A percentile compares a stretch with the other conserved stretches of the same genome.
These are phyloP conservation scores for Desmodus rotundus DNA, from an alignment of 2,113 vertebrate genomes.

Conservation along the genomic window DNA sequence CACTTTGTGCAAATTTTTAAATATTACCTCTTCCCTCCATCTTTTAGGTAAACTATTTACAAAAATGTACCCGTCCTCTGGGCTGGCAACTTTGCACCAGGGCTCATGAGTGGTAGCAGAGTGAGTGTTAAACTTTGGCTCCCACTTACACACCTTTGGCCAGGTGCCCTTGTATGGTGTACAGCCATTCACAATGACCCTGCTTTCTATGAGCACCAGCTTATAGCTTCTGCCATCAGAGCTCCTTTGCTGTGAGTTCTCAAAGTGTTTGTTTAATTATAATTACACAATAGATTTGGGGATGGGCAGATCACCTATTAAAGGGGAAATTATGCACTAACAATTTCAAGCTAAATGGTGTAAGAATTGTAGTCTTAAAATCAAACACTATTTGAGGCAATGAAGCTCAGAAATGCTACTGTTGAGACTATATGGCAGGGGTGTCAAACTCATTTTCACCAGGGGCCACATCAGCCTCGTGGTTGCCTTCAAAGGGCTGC, in stretches of 20 bases:
- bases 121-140: background rate
- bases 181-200: background rate
- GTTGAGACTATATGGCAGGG: background rate
- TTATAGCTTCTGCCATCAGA: background rate
- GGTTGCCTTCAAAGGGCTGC: too few species aligned
- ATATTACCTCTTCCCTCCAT: background rate
- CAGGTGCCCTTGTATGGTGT: fast-evolving
- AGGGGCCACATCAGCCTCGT: too few species aligned
- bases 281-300: background rate
- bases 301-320: background rate
- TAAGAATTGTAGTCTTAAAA: background rate
- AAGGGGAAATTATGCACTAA: background rate
- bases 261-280: background rate
- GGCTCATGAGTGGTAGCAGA: background rate
- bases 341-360: background rate
- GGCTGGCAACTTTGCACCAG: background rate
- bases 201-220: background rate
- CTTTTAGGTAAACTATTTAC: background rate
- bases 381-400: background rate
- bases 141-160: fast-evolving
- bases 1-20: background rate
- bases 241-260: background rate
- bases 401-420: background rate
- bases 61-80: background rate
- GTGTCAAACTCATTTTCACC: too few species aligned